Percentiles rank a stretch among this genome's conserved stretches.
phyloP scores from a whole-genome alignment of 2,888 invertebrate genomes.

The Gortyna flavago region DNA sequence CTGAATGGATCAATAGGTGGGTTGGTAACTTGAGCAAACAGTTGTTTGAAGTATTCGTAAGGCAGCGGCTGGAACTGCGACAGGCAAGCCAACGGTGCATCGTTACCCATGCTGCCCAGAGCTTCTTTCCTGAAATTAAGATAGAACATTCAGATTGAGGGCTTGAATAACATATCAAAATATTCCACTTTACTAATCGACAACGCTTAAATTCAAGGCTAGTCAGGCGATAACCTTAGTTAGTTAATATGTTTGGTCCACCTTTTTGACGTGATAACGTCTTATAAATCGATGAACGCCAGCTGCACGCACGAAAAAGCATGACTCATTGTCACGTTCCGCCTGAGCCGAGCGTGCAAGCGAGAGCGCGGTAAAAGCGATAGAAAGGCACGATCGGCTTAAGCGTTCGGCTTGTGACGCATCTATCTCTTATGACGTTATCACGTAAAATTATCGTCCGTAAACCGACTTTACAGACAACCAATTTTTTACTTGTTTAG shows the following conservation, averaged over 20 bases:
- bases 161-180: neutral
- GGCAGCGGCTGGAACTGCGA: slow-evolving; percentile 98
- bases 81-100: slow-evolving; percentile 98
- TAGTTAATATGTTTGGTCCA: neutral
- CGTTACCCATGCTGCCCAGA: slow-evolving; percentile 99
- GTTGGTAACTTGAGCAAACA: slow-evolving; percentile 99
- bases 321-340: no score
- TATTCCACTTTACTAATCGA: neutral
- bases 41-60: slow-evolving; percentile 99
- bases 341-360: no score
- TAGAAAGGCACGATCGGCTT: no score
- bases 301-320: no score
- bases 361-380: no score
- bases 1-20: slow-evolving; percentile 99
- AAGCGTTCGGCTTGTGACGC: no score
- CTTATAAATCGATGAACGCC: no score
- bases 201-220: neutral
- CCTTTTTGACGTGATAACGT: no score
- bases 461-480: no score
- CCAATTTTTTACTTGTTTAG: neutral
- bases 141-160: neutral
- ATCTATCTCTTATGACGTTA: no score
- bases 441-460: no score
- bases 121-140: slow-evolving; percentile 95
- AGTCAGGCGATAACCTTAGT: neutral